These are phyloP conservation scores for Paguma larvata DNA, from an alignment of 2,797 vertebrate genomes.

Conservation along the genomic window DNA sequence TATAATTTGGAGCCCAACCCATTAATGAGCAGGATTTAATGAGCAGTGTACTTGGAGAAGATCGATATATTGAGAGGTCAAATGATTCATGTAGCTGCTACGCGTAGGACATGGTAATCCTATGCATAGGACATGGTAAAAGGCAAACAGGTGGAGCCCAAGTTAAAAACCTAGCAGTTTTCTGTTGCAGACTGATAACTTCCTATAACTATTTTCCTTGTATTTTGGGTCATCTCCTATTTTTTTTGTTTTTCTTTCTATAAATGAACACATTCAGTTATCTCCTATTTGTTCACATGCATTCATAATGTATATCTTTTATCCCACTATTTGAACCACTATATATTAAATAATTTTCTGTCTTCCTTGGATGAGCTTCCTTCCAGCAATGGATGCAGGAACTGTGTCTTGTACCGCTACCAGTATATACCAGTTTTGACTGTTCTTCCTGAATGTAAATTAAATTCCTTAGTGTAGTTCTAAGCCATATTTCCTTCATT, in stretches of 20 bases:
- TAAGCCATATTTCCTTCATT: background rate
- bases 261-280: background rate
- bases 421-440: background rate
- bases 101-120: background rate
- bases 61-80: background rate
- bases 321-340: background rate
- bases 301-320: background rate
- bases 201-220: background rate
- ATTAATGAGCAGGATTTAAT: slow-evolving; percentile 48
- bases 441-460: background rate
- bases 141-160: background rate
- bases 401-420: background rate
- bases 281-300: background rate
- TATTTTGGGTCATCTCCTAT: background rate
- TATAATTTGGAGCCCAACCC: background rate
- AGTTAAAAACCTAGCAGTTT: background rate
- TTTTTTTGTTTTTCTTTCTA: background rate
- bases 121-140: background rate
- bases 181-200: background rate
- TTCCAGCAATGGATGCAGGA: background rate
- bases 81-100: background rate
- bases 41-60: background rate
- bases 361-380: background rate
- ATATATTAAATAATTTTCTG: slow-evolving; percentile 9
- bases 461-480: background rate